A percentile compares a stretch with the other conserved stretches of the same genome.
Conservation (phyloP, 2,888 invertebrate species). For the Emmelina monodactyla region DNA sequence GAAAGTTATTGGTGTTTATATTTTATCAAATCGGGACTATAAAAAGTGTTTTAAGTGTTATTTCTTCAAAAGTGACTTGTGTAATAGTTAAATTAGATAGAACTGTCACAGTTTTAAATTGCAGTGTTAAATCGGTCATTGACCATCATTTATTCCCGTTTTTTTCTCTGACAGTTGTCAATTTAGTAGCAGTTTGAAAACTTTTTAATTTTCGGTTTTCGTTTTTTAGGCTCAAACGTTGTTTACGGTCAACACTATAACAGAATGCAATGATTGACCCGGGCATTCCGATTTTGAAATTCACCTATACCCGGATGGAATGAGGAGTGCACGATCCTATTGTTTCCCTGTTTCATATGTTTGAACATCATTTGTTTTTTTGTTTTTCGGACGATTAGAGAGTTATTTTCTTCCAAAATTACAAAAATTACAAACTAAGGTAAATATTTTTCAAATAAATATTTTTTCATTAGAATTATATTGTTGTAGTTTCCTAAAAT, state of each 20-base stretch:
- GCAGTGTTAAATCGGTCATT: conserved; percentile 66
- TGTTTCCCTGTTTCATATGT: conserved; percentile 65
- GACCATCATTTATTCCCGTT: conserved; percentile 62
- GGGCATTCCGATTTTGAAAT: conserved; percentile 61
- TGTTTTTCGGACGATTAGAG: conserved; percentile 65
- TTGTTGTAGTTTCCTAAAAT: conserved; percentile 10
- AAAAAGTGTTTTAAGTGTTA: conserved; percentile 51
- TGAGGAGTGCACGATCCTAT: conserved; percentile 63
- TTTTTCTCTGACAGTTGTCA: conserved; percentile 31
- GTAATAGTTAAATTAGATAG: conserved; percentile 36
- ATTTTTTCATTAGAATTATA: conserved; percentile 11
- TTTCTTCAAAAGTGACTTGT: conserved; percentile 46
- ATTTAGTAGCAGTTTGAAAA: conserved; percentile 30
- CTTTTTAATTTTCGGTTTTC: conserved; percentile 46
- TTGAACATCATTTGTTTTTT: conserved; percentile 67
- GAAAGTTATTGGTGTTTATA: conserved; percentile 55
- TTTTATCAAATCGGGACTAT: conserved; percentile 34
- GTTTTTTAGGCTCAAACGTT: conserved; percentile 47
- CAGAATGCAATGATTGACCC: conserved; percentile 50
- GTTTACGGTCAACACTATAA: conserved; percentile 52
- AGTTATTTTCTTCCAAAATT: conserved; percentile 64
- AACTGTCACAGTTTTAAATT: conserved; percentile 49
- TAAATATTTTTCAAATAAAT: conserved; percentile 36
- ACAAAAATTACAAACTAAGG: conserved; percentile 65
- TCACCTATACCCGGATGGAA: conserved; percentile 59